A percentile compares a stretch with the other conserved stretches of the same genome.
phyloP scores from a whole-genome alignment of 2,888 invertebrate species.

The Antitype chi region DNA sequence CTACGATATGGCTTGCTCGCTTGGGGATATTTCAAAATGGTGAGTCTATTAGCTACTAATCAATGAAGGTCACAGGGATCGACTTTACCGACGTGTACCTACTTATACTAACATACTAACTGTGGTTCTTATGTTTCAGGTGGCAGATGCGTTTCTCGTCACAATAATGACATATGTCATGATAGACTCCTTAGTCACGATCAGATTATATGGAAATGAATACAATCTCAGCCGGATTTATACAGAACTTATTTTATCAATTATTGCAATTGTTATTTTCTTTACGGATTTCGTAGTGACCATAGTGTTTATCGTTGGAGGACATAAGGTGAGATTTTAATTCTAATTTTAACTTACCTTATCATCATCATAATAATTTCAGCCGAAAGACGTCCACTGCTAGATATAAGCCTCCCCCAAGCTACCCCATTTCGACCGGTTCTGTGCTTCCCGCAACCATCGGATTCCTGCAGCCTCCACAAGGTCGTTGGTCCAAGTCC shows the following conservation, averaged over 20 bases:
- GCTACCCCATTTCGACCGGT: no score
- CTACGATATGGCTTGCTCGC: conserved; percentile 75
- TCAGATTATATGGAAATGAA: accelerated
- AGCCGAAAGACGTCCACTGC: no score
- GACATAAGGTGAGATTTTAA: conserved; percentile 31
- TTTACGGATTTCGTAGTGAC: conserved; percentile 25
- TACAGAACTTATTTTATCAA: not conserved
- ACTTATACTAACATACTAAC: no score
- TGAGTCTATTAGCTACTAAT: conserved; percentile 43
- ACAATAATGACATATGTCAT: not conserved
- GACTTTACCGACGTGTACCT: not conserved
- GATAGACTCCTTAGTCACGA: accelerated
- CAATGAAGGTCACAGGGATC: no score
- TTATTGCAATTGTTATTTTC: not conserved
- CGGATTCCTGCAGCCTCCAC: no score
- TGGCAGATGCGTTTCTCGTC: not conserved
- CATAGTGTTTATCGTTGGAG: conserved; percentile 36
- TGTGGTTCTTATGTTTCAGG: conserved; percentile 13
- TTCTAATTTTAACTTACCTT: not conserved
- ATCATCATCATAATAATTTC: no score
- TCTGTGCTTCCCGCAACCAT: no score
- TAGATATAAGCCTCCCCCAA: no score
- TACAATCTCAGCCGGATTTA: accelerated
- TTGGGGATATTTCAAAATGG: conserved; percentile 73
- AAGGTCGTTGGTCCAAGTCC: no score